These are phyloP conservation scores for Zapornia atra DNA, from an alignment of 2,113 vertebrate genomes.

Conservation along the genomic window DNA sequence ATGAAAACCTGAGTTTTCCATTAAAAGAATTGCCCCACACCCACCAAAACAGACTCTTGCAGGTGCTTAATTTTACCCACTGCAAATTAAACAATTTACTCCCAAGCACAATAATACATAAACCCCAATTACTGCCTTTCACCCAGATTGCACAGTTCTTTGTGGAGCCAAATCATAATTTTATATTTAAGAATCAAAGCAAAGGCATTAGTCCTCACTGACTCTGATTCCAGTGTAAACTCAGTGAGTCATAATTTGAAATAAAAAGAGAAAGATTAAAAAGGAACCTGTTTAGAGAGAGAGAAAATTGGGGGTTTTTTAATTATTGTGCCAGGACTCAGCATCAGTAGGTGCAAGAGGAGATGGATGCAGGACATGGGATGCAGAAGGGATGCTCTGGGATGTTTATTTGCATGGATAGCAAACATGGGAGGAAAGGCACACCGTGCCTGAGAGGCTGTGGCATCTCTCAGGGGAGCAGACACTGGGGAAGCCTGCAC, in stretches of 20 bases:
- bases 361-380: fast-evolving
- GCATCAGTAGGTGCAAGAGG: neutral
- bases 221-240: neutral
- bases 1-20: neutral
- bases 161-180: neutral
- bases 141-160: neutral
- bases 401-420: no score
- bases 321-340: neutral
- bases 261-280: fast-evolving
- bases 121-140: neutral
- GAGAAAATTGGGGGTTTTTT: neutral
- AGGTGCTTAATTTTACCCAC: neutral
- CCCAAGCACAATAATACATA: neutral
- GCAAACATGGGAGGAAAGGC: neutral
- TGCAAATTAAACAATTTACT: neutral
- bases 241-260: neutral
- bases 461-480: fast-evolving
- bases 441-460: fast-evolving
- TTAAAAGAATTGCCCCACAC: neutral
- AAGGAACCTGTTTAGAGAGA: neutral
- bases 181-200: neutral
- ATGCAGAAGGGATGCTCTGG: neutral
- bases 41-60: neutral
- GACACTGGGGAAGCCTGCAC: neutral
- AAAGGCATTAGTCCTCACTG: neutral